Percentiles rank a stretch among this genome's conserved stretches.
Evolutionary conservation across 64 coral and sea anemone species (phyloP).

Genomic region (Porites australiensis): DNA sequence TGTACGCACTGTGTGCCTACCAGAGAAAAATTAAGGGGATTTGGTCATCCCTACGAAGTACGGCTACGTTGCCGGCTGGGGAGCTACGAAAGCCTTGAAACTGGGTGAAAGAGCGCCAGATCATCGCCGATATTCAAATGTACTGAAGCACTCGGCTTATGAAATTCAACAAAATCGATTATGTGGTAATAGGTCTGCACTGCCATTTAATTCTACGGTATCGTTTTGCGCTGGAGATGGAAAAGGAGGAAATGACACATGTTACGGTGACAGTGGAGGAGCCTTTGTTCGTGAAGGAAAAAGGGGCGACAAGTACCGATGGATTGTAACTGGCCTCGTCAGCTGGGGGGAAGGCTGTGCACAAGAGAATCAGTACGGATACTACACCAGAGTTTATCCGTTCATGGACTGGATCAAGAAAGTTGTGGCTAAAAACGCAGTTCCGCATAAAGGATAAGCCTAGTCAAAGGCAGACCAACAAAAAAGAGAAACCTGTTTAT

Average conservation of each 20-base stretch:
- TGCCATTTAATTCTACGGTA: not conserved
- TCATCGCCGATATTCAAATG: not conserved
- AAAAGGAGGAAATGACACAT: constrained; percentile 16
- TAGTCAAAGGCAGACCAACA: no score
- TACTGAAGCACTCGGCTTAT: not conserved
- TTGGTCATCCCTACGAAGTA: not conserved
- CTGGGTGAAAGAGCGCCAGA: no score
- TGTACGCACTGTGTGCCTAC: not conserved
- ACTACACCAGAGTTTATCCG: constrained; percentile 22
- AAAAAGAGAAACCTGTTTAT: no score
- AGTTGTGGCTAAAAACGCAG: no score
- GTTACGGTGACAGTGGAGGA: constrained; percentile 45
- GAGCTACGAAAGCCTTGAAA: not conserved
- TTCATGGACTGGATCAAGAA: constrained; percentile 65
- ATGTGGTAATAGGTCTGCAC: not conserved
- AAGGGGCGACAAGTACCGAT: not conserved
- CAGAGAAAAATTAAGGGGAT: not conserved
- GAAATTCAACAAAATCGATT: not conserved
- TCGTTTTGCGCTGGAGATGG: constrained; percentile 38
- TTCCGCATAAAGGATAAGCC: no score
- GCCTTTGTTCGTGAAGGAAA: not conserved
- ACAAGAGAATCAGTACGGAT: constrained; percentile 26
- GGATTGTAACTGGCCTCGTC: constrained; percentile 35
- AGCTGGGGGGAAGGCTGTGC: constrained; percentile 67
- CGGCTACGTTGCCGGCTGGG: not conserved